These are phyloP conservation scores for Cephalopachus bancanus DNA, from an alignment of 2,797 vertebrate species.

Conservation along the genomic window DNA sequence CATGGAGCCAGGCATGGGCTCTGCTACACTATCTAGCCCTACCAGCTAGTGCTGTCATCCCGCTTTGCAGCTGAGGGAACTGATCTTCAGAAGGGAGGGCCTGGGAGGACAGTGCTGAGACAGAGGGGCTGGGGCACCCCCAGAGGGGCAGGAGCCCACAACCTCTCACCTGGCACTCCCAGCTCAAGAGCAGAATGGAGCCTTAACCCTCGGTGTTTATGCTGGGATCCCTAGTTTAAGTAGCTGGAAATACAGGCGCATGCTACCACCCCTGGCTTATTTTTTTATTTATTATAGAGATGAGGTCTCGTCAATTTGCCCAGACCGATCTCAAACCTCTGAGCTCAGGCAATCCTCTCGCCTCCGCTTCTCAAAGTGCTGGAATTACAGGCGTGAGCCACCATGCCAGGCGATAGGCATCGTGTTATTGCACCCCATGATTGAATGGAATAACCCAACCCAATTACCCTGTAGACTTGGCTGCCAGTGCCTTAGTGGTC, in stretches of 20 bases:
- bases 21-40: background rate
- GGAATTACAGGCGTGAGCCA: too few species aligned
- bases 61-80: background rate
- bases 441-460: background rate
- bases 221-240: background rate
- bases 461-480: background rate
- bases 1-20: background rate
- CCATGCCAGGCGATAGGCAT: background rate
- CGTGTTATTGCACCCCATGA: background rate
- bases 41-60: background rate
- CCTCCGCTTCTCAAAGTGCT: too few species aligned
- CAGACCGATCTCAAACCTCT: too few species aligned
- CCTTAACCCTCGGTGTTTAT: rapidly evolving
- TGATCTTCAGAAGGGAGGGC: background rate
- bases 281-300: too few species aligned
- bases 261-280: too few species aligned
- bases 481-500: background rate
- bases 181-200: background rate
- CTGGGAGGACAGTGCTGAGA: background rate
- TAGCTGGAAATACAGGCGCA: too few species aligned
- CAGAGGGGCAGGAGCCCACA: too few species aligned
- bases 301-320: too few species aligned
- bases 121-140: too few species aligned
- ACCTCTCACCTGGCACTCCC: background rate
- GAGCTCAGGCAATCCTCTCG: too few species aligned